Evolutionary conservation across 2,113 vertebrate species (phyloP).

Genomic region (Rhombomys opimus): DNA sequence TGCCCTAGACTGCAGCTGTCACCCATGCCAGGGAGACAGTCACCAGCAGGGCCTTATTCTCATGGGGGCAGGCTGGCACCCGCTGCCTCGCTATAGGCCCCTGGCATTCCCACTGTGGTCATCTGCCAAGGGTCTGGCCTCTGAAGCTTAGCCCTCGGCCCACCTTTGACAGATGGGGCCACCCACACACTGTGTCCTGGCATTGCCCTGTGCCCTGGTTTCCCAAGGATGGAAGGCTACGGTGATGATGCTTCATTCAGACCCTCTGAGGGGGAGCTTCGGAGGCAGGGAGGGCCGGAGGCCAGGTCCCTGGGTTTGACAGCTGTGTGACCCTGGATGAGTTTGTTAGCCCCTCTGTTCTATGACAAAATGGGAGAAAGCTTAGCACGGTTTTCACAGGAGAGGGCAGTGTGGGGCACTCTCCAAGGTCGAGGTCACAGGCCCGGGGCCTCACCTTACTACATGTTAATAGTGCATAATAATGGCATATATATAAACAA

Average conservation of each 20-base stretch:
- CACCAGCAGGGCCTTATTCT: neutral
- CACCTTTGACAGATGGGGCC: neutral
- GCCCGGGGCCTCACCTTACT: neutral
- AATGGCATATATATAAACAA: neutral
- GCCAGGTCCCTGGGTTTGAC: neutral
- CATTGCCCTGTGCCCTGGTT: neutral
- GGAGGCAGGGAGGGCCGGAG: neutral
- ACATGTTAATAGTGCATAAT: neutral
- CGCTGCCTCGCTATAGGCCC: neutral
- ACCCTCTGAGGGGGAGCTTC: neutral
- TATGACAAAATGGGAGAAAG: neutral
- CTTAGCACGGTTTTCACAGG: neutral
- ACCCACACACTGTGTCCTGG: neutral
- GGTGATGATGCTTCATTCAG: neutral
- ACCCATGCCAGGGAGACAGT: slow-evolving; percentile 5
- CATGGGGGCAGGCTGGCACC: slow-evolving; percentile 31
- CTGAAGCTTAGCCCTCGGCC: slow-evolving; percentile 23
- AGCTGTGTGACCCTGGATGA: neutral
- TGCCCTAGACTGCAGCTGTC: slow-evolving; percentile 70
- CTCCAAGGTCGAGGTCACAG: neutral
- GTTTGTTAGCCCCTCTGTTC: neutral
- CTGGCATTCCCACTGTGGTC: slow-evolving; percentile 26
- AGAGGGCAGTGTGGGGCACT: neutral
- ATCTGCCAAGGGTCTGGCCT: slow-evolving; percentile 50
- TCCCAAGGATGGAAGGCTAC: neutral